Conservation (phyloP, 2,888 invertebrate genomes). For the Yponomeuta malinellus region DNA sequence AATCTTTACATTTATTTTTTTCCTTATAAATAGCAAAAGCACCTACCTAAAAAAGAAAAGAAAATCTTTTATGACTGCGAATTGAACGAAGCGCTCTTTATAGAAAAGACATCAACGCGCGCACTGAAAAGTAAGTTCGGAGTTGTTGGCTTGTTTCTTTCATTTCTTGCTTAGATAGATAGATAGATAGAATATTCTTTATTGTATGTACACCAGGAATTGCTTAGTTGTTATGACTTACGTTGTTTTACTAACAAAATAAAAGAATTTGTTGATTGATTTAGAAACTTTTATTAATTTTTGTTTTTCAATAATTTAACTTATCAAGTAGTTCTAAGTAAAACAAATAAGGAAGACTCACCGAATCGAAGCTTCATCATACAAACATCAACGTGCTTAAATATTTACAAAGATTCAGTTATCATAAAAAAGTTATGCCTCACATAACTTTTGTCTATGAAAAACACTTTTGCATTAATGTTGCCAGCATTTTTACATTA, state of each 20-base stretch:
- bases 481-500: not conserved
- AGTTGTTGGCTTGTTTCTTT: not conserved
- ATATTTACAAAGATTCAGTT: slow-evolving; percentile 63
- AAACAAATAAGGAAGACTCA: slow-evolving; percentile 72
- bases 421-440: not conserved
- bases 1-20: too few species aligned
- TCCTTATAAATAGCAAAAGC: too few species aligned
- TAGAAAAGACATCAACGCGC: slow-evolving; percentile 14
- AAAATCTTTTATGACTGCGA: not conserved
- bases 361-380: slow-evolving; percentile 43
- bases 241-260: not conserved
- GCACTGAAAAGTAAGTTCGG: slow-evolving; percentile 1
- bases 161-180: too few species aligned
- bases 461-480: not conserved
- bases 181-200: too few species aligned
- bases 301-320: slow-evolving; percentile 69
- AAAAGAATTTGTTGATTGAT: slow-evolving; percentile 27
- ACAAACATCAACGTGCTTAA: slow-evolving; percentile 54
- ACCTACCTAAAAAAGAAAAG: not conserved
- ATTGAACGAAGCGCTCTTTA: not conserved
- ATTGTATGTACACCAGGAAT: too few species aligned
- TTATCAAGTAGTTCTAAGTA: slow-evolving; percentile 55
- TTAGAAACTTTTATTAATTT: slow-evolving; percentile 69
- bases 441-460: not conserved
- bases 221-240: not conserved